Percentiles rank a stretch among this genome's conserved stretches.
These are phyloP conservation scores for Pseudococcus jackbeardsleyi DNA, from an alignment of 2,888 invertebrate genomes.

Conservation along the genomic window DNA sequence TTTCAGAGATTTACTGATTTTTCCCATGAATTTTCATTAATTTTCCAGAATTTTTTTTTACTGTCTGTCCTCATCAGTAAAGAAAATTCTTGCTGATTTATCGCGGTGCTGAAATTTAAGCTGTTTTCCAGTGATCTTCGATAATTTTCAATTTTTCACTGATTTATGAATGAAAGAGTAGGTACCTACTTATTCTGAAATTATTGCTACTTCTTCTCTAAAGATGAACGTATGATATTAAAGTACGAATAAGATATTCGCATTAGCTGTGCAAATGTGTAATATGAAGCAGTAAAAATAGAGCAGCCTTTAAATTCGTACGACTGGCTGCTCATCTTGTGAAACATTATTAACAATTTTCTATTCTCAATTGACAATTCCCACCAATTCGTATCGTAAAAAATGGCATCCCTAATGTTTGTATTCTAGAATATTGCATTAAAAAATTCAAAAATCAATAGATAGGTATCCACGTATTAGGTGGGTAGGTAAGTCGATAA, in stretches of 20 bases:
- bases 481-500: no score
- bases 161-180: no score
- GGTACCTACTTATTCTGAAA: no score
- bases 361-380: neutral
- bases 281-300: slow-evolving; percentile 33
- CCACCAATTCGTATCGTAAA: slow-evolving; percentile 47
- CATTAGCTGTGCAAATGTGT: slow-evolving; percentile 15
- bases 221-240: slow-evolving; percentile 42
- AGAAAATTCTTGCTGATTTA: no score
- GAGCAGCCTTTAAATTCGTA: neutral
- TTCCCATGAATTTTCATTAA: no score
- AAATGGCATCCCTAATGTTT: neutral
- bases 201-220: neutral
- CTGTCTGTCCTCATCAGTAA: no score
- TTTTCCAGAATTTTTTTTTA: no score
- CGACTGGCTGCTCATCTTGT: neutral
- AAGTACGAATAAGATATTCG: slow-evolving; percentile 30
- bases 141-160: no score
- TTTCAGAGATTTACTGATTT: no score
- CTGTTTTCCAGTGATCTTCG: no score
- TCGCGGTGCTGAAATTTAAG: no score
- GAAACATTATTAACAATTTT: slow-evolving; percentile 12
- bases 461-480: no score
- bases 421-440: slow-evolving; percentile 7
- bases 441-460: neutral